A percentile compares a stretch with the other conserved stretches of the same genome.
phyloP scores from a whole-genome alignment of 2,888 invertebrate species.

The Phortica okadai region DNA sequence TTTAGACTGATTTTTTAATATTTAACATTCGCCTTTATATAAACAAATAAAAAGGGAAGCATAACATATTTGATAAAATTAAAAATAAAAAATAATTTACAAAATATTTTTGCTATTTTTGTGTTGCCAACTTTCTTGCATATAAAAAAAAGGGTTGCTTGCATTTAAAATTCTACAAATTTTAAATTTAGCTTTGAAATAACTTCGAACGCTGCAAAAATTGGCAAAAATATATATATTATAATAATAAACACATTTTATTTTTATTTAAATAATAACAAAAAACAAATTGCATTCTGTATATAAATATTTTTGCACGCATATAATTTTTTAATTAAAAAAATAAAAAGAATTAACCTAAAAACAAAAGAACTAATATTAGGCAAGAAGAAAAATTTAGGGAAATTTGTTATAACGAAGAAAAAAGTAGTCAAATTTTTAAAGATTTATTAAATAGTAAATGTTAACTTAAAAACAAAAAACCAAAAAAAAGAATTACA shows the following conservation, averaged over 20 bases:
- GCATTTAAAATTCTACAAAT: slow-evolving; percentile 39
- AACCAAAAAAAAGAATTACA: not conserved
- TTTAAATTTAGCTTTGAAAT: too few relatives aligned
- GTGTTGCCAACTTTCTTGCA: slow-evolving; percentile 7
- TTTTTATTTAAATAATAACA: slow-evolving; percentile 1
- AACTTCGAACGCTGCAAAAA: not conserved
- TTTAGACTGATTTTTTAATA: slow-evolving; percentile 33
- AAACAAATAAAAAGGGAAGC: slow-evolving; percentile 9
- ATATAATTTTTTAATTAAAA: slow-evolving; percentile 2
- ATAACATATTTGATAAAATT: slow-evolving; percentile 51
- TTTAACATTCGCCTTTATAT: slow-evolving; percentile 62
- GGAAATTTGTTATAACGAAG: slow-evolving; percentile 40
- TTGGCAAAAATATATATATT: not conserved
- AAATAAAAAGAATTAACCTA: slow-evolving; percentile 22
- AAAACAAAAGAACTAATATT: slow-evolving; percentile 33
- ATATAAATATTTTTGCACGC: slow-evolving; percentile 22
- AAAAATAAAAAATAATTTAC: slow-evolving; percentile 35
- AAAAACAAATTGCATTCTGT: not conserved
- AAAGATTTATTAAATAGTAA: not conserved
- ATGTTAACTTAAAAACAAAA: not conserved
- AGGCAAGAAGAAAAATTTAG: slow-evolving; percentile 36
- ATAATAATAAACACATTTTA: not conserved
- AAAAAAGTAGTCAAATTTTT: slow-evolving; percentile 20
- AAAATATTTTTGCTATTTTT: slow-evolving; percentile 29
- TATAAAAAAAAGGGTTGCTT: slow-evolving; percentile 40